Conservation (phyloP, 2,113 vertebrate species). For the Poeciliopsis occidentalis region DNA sequence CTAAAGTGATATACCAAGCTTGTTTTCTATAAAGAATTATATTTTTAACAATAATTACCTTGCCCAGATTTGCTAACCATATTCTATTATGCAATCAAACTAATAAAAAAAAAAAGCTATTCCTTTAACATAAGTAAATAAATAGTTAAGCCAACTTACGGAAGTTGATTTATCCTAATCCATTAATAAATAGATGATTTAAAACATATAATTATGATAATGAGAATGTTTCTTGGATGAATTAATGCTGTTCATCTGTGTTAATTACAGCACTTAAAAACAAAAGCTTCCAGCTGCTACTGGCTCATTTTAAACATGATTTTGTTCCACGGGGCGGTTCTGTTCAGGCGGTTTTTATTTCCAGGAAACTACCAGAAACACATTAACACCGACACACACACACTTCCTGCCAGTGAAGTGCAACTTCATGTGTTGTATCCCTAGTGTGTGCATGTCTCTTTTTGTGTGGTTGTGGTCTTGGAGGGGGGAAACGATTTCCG, state of each 20-base stretch:
- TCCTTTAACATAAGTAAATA: background rate
- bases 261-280: background rate
- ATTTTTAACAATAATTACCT: background rate
- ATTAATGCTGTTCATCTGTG: background rate
- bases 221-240: background rate
- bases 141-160: background rate
- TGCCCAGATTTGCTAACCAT: background rate
- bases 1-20: no score
- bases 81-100: background rate
- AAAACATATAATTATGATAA: background rate
- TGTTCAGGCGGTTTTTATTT: slow-evolving; percentile 19
- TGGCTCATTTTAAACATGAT: background rate
- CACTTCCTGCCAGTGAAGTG: slow-evolving; percentile 21
- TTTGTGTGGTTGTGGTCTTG: slow-evolving; percentile 37
- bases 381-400: slow-evolving; percentile 22
- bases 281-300: background rate
- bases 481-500: slow-evolving; percentile 51
- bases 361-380: slow-evolving; percentile 31
- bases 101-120: background rate
- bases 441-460: slow-evolving; percentile 8
- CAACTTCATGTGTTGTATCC: slow-evolving; percentile 47
- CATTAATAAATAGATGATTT: background rate
- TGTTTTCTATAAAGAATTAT: background rate
- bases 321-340: background rate
- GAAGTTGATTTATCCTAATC: background rate